Base-by-base conservation (phyloP, 2,888 invertebrate species). In the Cephus rjabovi region DNA sequence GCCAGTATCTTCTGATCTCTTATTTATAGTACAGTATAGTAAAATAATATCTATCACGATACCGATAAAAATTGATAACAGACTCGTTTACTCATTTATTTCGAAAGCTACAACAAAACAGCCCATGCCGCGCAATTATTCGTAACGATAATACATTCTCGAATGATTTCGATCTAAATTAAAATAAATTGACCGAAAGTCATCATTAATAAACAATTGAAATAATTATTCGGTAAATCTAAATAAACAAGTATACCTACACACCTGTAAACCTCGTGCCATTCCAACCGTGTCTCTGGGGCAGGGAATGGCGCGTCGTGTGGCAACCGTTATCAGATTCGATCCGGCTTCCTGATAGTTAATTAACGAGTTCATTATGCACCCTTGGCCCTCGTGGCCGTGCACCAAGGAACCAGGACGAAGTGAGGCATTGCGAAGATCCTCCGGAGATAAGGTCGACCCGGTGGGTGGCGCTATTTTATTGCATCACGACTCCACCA, bases 281-380 rank as follows among this genome's bases (percentile, higher is more conserved):
- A 77, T 76, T 79, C 78, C 75, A 23, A 33, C 71, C 71, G 34
- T 69, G 78, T 80, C 81, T 81, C 81, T 81, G 82, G 83, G 84
- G 81, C 80, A 82, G 82, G 80, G 82, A 81, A 84, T 84, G 89
- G 86, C 85, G 86, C 87, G 87, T 79, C 90, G 90, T 90, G 89
- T 90, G 90, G 90, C 89, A 84, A 80, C 79, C 81, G 86, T 91
- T 91, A 91, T 91, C 91, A 90, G 91, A 91, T 91, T 87, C 89
- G 91, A 91, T 91, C 84, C 87, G 86, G 88, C 89, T 88, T 89
- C 87, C 88, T 86, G 91, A 91, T 91, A 91, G 91, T 91, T 91
- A 91, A 91, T 91, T 91, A 91, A 91, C 90, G 90, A 91, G 91
- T 91, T 91, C 91, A 91, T 91, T 91, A 91, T 91, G 91, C 91